Evolutionary conservation across 1,140 invertebrate genomes (phyloP).

Genomic region (Leptinotarsa lineolata): DNA sequence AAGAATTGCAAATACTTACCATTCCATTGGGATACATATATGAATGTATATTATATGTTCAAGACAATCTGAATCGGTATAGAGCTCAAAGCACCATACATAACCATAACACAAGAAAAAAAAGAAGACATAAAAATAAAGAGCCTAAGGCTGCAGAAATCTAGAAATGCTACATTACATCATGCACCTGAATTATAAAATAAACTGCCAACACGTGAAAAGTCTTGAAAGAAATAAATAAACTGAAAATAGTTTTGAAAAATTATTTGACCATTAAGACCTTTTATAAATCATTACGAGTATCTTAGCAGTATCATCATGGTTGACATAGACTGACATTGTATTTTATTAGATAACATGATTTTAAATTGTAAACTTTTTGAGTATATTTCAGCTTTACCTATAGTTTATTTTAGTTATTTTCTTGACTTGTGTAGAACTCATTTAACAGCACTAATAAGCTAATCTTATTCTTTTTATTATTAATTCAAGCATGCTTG

Average conservation of each 20-base stretch:
- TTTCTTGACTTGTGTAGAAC: no score
- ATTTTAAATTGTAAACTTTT: no score
- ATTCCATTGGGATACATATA: no score
- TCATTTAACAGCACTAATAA: no score
- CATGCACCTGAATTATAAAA: conserved; percentile 11
- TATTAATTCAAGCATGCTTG: background rate
- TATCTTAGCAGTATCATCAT: background rate
- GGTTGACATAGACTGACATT: no score
- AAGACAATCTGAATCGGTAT: background rate
- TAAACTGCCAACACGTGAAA: background rate
- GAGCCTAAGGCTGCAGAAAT: background rate
- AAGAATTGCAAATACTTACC: background rate
- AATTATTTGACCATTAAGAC: background rate
- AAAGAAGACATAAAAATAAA: background rate
- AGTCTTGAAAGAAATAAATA: conserved; percentile 1
- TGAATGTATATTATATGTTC: background rate
- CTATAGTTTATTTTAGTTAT: no score
- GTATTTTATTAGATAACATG: no score
- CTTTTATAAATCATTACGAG: conserved; percentile 6
- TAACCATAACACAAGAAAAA: background rate
- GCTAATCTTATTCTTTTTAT: no score
- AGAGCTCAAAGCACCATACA: background rate
- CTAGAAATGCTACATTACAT: background rate
- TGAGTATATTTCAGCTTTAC: no score
- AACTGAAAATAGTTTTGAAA: background rate